Evolutionary conservation across 2,888 invertebrate genomes (phyloP), one percentile per base, ranked within the genome.

Genomic region (Tortricodes alternella): DNA sequence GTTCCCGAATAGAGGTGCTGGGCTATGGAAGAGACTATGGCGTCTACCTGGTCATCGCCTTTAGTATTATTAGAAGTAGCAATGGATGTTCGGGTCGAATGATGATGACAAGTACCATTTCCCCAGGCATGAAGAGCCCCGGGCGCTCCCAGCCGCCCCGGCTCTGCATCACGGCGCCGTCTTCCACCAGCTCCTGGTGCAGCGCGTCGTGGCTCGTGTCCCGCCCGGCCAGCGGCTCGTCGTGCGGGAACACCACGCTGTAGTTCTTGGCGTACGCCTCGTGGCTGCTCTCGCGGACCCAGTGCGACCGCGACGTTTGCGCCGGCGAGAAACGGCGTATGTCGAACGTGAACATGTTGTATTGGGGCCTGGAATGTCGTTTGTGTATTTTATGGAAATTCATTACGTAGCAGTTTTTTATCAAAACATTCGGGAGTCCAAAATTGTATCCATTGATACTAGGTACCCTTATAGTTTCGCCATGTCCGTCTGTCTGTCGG

Each of bases 191-290:
- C 67, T 93, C 90, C 91, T 95, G 84, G 13, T 90, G 90, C 58
- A 91, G 43, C 0, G 90, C 91, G 38, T 90, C 89, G 44, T 89
- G 87, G 50, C 86, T 85, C 0, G 83, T 79, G 52, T 89, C 95
- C 24, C 98, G 88, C 0, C 96, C 96, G 1, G 96, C 96, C 44
- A 97, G 79, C 0, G 94, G 94, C 75, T 97, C 96, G 75, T 97
- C 97, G 68, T 96, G 92, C 0, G 96, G 95, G 76, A 95, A 98
- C 7, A 96, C 95, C 0, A 89, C 70, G 60, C 69, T 92, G 75
- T 98, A 98, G 83, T 97, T 97, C 66, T 94, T 95, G 0, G 94
- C 96, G 74, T 98, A 98, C n/a, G 96, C 93, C 79, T 98, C 98
- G 76, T 98, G 97, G 55, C 96, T 95, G 64, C 96, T 93, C 77